Evolutionary conservation across 2,888 invertebrate genomes (phyloP).

Genomic region (Nycteola revayana): DNA sequence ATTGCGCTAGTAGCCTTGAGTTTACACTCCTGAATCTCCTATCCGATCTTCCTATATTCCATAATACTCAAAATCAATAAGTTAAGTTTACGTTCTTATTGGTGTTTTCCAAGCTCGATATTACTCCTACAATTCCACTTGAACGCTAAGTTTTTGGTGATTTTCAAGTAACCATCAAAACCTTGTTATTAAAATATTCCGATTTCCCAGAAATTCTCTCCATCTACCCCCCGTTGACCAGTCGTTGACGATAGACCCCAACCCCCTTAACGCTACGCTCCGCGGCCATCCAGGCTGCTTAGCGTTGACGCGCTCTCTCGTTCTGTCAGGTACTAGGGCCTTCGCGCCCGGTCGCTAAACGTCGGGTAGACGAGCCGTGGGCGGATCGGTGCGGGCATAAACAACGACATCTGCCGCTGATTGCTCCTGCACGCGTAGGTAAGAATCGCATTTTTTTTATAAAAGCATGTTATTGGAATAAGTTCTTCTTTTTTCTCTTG

Average conservation of each 20-base stretch:
- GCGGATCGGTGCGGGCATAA: conserved; percentile 74
- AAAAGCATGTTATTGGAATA: too few relatives aligned
- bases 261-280: conserved; percentile 40
- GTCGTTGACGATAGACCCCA: too few relatives aligned
- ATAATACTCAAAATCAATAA: too few relatives aligned
- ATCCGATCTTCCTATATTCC: background rate
- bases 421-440: conserved; percentile 70
- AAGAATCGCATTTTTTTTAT: conserved; percentile 32
- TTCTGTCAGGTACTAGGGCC: conserved; percentile 78
- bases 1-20: conserved; percentile 68
- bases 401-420: conserved; percentile 60
- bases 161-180: too few relatives aligned
- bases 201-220: too few relatives aligned
- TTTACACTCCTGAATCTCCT: conserved; percentile 17
- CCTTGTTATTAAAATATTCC: too few relatives aligned
- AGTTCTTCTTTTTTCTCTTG: too few relatives aligned
- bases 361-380: conserved; percentile 72
- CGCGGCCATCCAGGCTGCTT: conserved; percentile 46
- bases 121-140: too few relatives aligned
- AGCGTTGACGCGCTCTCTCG: conserved; percentile 62
- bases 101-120: too few relatives aligned
- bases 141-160: too few relatives aligned
- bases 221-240: too few relatives aligned
- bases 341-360: conserved; percentile 76
- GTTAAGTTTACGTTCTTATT: too few relatives aligned